Evolutionary conservation across 1,140 invertebrate species (phyloP).

Genomic region (Heliothis subflexa): DNA sequence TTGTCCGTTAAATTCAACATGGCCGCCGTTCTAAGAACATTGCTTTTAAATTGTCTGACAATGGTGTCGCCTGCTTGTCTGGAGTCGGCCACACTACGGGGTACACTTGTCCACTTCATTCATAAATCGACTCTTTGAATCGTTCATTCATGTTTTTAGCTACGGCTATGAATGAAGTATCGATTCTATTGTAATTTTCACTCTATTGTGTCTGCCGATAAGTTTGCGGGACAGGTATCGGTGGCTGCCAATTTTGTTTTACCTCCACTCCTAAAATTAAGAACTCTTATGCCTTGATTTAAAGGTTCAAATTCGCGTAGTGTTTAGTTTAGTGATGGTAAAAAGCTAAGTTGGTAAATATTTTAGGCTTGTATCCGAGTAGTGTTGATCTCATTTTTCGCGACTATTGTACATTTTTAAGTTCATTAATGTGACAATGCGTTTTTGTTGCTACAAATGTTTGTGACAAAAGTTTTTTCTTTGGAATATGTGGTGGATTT

Average conservation of each 20-base stretch:
- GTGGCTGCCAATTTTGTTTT: constrained; percentile 31
- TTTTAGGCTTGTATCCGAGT: constrained; percentile 4
- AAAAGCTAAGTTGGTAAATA: constrained; percentile 3
- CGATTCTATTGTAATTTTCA: constrained; percentile 47
- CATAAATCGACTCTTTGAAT: constrained; percentile 53
- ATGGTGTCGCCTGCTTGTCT: constrained; percentile 59
- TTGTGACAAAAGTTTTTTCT: constrained; percentile 30
- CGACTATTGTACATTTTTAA: constrained; percentile 44
- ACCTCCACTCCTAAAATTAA: neutral
- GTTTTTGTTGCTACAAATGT: constrained; percentile 28
- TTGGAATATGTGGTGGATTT: constrained; percentile 5
- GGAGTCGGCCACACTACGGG: constrained; percentile 52
- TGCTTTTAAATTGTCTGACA: constrained; percentile 57
- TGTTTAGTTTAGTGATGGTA: neutral
- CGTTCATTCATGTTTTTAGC: constrained; percentile 62
- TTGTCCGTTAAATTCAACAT: constrained; percentile 34
- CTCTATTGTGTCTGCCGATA: constrained; percentile 47
- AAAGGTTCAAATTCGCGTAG: neutral
- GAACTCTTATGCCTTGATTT: neutral
- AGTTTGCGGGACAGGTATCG: constrained; percentile 45
- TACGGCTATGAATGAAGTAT: constrained; percentile 60
- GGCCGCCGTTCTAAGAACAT: constrained; percentile 52
- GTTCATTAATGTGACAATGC: constrained; percentile 44
- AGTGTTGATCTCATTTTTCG: constrained; percentile 44
- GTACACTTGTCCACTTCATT: constrained; percentile 61